Evolutionary conservation across 2,113 vertebrate genomes (phyloP), one percentile per base, ranked within the genome.

Genomic region (Chunga burmeisteri): DNA sequence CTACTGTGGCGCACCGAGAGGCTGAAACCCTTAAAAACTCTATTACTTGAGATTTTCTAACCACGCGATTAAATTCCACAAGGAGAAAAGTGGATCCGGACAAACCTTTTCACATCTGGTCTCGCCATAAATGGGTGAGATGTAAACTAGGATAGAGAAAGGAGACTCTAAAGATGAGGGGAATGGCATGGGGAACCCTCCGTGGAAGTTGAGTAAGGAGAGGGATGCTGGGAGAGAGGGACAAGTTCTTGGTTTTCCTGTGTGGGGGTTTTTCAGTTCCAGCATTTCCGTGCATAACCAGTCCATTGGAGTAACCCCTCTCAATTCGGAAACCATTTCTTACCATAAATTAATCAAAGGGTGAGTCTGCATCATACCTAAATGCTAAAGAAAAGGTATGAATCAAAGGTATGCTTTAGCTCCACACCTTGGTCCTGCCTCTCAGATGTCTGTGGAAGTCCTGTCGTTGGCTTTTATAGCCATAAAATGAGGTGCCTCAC

Each of bases 141-240:
- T 70, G 17, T 62, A 91, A 81, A 67, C 40, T 86, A 66, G n/a
- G 36, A 8, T 58, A 72, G 44, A 34, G 72, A 80, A 92, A 70
- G 55, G 13, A 85, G 22, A 29, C 27, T 36, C 11, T 42, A 46
- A 84, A 62, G 23, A 40, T 46, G 17, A 79, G 26, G 9, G 34
- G 11, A 81, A 62, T 0, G 1, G 13, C 1, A 2, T 27, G 25
- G 32, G 11, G n/a, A n/a, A 47, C 36, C 18, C 9, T 78, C 40
- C 50, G 34, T 70, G 26, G 25, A 65, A 74, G 44, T 12, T 1
- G 2, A 55, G 18, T 71, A 55, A 71, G 47, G 58, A 20, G 67
- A 40, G 11, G 13, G 32, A 42, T 72, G 13, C 36, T 73, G 74
- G 13, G 15, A 49, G 27, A 70, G 40, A 73, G 17, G 50, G 20